Conservation (phyloP, 2,113 vertebrate genomes). For the Tyrannus savana region DNA sequence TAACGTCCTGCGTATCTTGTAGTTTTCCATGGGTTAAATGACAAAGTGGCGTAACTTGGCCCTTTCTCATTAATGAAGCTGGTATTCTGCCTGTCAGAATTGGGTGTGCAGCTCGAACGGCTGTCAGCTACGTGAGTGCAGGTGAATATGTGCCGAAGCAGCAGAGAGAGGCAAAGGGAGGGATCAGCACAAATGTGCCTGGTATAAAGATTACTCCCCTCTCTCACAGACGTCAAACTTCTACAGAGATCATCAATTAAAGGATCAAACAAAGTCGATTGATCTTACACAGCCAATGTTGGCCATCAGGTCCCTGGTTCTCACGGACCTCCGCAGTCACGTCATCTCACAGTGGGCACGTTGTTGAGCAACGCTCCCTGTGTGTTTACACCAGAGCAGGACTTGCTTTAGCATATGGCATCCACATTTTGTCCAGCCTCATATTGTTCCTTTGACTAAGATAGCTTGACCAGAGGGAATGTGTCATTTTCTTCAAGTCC, state of each 20-base stretch:
- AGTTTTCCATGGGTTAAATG: slow-evolving; percentile 70
- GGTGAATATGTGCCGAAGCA: slow-evolving; percentile 26
- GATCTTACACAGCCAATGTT: neutral
- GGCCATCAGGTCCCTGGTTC: neutral
- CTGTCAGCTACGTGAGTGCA: slow-evolving; percentile 42
- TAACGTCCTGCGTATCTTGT: slow-evolving; percentile 75
- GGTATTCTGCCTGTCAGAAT: slow-evolving; percentile 68
- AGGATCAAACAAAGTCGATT: neutral
- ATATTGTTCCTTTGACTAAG: slow-evolving; percentile 66
- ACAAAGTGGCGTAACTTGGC: slow-evolving; percentile 53
- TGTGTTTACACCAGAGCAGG: slow-evolving; percentile 42
- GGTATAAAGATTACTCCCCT: neutral
- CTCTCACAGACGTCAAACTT: neutral
- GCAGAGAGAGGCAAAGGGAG: neutral
- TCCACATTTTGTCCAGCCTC: slow-evolving; percentile 56
- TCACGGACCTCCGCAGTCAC: neutral
- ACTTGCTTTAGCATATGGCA: slow-evolving; percentile 59
- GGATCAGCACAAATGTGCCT: neutral
- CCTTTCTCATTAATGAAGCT: slow-evolving; percentile 60
- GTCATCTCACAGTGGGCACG: neutral
- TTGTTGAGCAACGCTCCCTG: slow-evolving; percentile 44
- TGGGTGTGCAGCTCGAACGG: slow-evolving; percentile 47
- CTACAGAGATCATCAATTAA: neutral
- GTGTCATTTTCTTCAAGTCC: slow-evolving; percentile 41
- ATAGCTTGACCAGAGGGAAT: slow-evolving; percentile 60